Evolutionary conservation across 2,888 invertebrate genomes (phyloP).

Genomic region (Uloborus plumipes): DNA sequence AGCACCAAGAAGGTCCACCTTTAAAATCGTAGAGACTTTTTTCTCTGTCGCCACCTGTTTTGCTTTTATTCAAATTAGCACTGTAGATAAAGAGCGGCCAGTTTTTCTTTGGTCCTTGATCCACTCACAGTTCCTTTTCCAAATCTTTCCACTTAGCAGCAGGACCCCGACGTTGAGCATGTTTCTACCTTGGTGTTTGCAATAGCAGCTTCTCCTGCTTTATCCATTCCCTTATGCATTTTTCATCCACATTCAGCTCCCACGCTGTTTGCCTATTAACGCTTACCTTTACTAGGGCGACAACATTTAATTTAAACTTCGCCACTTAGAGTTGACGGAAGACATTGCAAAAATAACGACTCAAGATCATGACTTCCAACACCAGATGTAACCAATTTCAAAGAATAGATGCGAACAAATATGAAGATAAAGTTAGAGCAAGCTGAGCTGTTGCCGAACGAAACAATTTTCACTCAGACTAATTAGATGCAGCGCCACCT

Average conservation of each 20-base stretch:
- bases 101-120: not conserved
- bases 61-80: not conserved
- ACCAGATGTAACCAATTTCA: not conserved
- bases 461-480: no score
- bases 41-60: conserved; percentile 8
- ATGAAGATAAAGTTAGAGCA: no score
- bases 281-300: not conserved
- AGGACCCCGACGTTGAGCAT: no score
- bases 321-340: not conserved
- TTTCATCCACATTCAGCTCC: not conserved
- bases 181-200: not conserved
- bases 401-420: not conserved
- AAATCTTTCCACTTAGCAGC: not conserved
- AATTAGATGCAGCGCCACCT: no score
- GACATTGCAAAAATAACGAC: not conserved
- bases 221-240: not conserved
- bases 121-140: not conserved
- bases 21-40: not conserved
- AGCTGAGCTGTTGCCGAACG: no score
- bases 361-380: not conserved
- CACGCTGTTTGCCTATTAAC: not conserved
- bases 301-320: conserved; percentile 2
- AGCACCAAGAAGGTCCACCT: not conserved
- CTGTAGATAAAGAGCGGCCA: not conserved
- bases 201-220: not conserved